Conservation (phyloP, 2,113 vertebrate species). For the Triplophysa tibetana region DNA sequence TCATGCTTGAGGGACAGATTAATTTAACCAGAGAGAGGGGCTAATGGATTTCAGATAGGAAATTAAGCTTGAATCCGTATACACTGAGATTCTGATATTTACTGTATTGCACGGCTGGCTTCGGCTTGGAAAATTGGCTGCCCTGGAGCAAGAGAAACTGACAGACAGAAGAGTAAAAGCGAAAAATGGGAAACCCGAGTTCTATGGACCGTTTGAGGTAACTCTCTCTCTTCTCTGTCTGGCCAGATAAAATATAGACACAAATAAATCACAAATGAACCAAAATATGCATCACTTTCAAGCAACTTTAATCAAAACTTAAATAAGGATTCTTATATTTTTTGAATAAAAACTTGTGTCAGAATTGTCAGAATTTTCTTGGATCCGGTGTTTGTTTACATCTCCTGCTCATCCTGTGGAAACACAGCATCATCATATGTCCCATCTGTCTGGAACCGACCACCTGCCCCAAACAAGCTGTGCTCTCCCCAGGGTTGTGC, state of each 20-base stretch:
- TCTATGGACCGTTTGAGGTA: slow-evolving; percentile 20
- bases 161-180: slow-evolving; percentile 31
- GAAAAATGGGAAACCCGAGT: background rate
- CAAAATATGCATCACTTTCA: background rate
- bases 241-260: slow-evolving; percentile 13
- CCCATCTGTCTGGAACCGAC: slow-evolving; percentile 33
- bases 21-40: slow-evolving; percentile 56
- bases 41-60: slow-evolving; percentile 60
- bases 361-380: slow-evolving; percentile 42
- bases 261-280: background rate
- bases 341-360: background rate
- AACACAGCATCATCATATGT: slow-evolving; percentile 48
- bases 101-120: slow-evolving; percentile 44
- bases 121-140: slow-evolving; percentile 56
- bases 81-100: slow-evolving; percentile 61
- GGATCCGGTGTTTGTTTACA: slow-evolving; percentile 36
- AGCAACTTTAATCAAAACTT: background rate
- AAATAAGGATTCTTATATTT: background rate
- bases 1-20: slow-evolving; percentile 55
- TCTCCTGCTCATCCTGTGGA: slow-evolving; percentile 46
- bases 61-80: slow-evolving; percentile 59
- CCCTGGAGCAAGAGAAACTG: slow-evolving; percentile 41
- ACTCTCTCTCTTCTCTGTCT: slow-evolving; percentile 14
- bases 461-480: slow-evolving; percentile 51
- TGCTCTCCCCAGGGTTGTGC: slow-evolving; percentile 8